Evolutionary conservation across 2,113 vertebrate genomes (phyloP).

Genomic region (Trichomycterus rosablanca): DNA sequence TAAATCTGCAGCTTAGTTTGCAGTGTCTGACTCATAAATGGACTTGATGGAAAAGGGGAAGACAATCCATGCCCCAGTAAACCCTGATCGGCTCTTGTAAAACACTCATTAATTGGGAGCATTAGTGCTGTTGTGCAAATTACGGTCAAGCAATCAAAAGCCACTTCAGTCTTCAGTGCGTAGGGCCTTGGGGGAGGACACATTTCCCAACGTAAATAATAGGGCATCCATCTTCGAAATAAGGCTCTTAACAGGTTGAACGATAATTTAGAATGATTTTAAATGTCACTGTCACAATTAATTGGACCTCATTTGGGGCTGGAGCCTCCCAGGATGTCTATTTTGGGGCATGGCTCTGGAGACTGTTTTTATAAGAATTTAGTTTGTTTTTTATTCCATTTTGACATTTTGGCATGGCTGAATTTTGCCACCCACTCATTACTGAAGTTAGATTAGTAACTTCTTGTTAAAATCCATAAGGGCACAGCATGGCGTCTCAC

Average conservation of each 20-base stretch:
- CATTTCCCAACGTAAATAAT: conserved; percentile 12
- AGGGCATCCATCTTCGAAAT: conserved; percentile 23
- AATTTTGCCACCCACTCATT: conserved; percentile 36
- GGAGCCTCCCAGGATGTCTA: conserved; percentile 20
- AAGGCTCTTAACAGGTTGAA: conserved; percentile 12
- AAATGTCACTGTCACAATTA: conserved; percentile 36
- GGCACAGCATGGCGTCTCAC: conserved; percentile 17
- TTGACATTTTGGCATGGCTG: conserved; percentile 40
- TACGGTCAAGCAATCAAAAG: conserved; percentile 43
- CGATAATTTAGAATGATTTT: conserved; percentile 9
- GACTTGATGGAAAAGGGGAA: conserved; percentile 38
- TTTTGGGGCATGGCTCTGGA: conserved; percentile 12
- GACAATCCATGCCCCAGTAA: conserved; percentile 42
- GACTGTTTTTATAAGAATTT: conserved; percentile 33
- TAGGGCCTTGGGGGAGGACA: conserved; percentile 13
- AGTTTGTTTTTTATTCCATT: conserved; percentile 36
- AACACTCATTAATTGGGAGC: conserved; percentile 56
- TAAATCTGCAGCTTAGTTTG: conserved; percentile 61
- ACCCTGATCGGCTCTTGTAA: conserved; percentile 58
- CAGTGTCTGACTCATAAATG: conserved; percentile 45
- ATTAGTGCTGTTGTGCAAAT: conserved; percentile 42
- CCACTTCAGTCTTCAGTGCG: conserved; percentile 24
- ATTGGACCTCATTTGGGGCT: conserved; percentile 27
- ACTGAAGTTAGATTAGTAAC: conserved; percentile 35
- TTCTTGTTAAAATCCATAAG: conserved; percentile 46